phyloP scores from a whole-genome alignment of 2,797 vertebrate genomes.

The Amazona ochrocephala region DNA sequence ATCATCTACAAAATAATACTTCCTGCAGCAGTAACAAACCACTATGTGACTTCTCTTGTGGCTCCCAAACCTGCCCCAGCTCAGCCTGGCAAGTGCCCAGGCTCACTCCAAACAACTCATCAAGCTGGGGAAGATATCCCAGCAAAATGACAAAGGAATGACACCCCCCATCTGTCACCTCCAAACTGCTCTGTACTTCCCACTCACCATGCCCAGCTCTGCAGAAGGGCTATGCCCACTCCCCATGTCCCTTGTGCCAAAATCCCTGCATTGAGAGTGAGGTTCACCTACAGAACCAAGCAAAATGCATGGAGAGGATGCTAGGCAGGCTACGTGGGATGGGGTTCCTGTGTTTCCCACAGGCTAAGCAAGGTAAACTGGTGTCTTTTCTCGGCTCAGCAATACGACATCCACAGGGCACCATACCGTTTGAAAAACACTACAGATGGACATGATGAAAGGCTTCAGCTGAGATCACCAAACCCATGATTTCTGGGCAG shows the following conservation, averaged over 20 bases:
- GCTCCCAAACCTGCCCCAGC: neutral
- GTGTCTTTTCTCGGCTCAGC: neutral
- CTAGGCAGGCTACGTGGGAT: accelerated
- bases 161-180: neutral
- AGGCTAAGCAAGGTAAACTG: neutral
- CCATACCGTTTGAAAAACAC: neutral
- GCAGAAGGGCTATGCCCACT: neutral
- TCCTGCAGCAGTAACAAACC: neutral
- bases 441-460: neutral
- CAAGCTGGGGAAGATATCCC: neutral
- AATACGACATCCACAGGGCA: neutral
- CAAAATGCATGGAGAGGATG: accelerated
- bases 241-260: neutral
- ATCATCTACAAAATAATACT: neutral
- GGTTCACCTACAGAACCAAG: neutral
- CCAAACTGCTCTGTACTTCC: neutral
- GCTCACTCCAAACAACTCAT: neutral
- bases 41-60: accelerated
- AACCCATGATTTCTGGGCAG: neutral
- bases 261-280: neutral
- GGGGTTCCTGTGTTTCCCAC: neutral
- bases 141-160: neutral
- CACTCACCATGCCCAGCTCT: neutral
- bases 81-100: neutral
- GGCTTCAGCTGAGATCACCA: neutral